Percentiles rank a stretch among this genome's conserved stretches.
Conservation (phyloP, 2,113 vertebrate species). For the Typhlomys cinereus region DNA sequence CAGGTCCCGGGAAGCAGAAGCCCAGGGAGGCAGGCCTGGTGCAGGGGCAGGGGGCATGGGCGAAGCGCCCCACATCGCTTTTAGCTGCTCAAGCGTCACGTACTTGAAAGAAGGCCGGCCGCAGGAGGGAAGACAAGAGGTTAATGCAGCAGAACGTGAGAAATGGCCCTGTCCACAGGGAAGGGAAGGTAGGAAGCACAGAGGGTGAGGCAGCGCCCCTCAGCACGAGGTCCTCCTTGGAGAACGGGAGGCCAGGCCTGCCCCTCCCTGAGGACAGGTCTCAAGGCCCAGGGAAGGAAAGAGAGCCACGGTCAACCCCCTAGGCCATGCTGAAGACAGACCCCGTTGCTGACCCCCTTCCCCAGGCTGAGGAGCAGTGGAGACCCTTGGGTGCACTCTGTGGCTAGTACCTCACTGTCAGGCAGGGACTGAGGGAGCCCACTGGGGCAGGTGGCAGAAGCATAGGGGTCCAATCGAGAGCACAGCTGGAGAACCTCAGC, state of each 20-base stretch:
- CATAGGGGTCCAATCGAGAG: conserved; percentile 82
- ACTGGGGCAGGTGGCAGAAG: conserved; percentile 80
- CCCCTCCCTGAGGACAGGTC: background rate
- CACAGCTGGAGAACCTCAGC: conserved; percentile 94
- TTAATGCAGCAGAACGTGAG: conserved; percentile 34
- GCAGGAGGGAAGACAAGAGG: conserved; percentile 60
- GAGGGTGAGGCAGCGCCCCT: background rate
- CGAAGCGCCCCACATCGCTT: conserved; percentile 87
- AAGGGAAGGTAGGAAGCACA: background rate
- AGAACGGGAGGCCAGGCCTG: background rate
- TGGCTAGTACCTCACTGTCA: conserved; percentile 86
- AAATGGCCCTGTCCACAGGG: background rate
- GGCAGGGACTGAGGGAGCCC: conserved; percentile 83
- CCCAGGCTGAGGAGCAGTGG: background rate
- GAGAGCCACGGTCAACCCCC: background rate
- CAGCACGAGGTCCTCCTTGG: background rate
- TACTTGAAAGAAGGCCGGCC: conserved; percentile 87
- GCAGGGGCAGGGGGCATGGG: conserved; percentile 80
- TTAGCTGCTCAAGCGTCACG: conserved; percentile 93
- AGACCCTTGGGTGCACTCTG: conserved; percentile 48
- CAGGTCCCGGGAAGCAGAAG: conserved; percentile 70
- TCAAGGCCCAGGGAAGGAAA: background rate
- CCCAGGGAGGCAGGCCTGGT: conserved; percentile 78
- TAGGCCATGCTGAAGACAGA: background rate
- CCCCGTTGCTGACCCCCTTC: background rate